A percentile compares a stretch with the other conserved stretches of the same genome.
Evolutionary conservation across 2,797 vertebrate species (phyloP).

Genomic region (Phrynocephalus vlangalii): DNA sequence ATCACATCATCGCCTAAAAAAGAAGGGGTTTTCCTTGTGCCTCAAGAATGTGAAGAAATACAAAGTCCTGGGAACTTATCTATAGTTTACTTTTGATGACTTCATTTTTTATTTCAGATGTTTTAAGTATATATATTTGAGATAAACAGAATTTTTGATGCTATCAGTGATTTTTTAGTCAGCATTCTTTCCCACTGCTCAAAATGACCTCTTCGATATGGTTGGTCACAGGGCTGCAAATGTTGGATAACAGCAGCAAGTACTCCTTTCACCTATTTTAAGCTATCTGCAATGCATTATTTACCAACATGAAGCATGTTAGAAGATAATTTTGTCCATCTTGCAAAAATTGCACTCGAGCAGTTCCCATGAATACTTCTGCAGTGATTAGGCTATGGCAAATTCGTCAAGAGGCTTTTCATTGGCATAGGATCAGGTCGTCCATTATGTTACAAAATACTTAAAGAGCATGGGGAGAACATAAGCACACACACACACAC

Average conservation of each 20-base stretch:
- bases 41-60: neutral
- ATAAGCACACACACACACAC: slow-evolving; percentile 8
- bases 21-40: neutral
- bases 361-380: slow-evolving; percentile 3
- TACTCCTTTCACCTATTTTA: slow-evolving; percentile 26
- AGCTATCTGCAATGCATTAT: slow-evolving; percentile 33
- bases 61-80: neutral
- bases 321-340: slow-evolving; percentile 19
- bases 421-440: slow-evolving; percentile 24
- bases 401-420: slow-evolving; percentile 18
- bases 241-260: neutral
- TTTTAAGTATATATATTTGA: neutral
- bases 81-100: neutral
- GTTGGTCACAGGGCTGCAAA: slow-evolving; percentile 8
- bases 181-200: neutral
- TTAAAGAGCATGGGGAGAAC: slow-evolving; percentile 4
- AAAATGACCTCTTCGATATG: neutral
- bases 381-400: neutral
- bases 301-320: slow-evolving; percentile 22
- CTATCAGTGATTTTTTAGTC: neutral
- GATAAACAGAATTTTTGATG: neutral
- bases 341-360: slow-evolving; percentile 10
- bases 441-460: slow-evolving; percentile 35
- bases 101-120: neutral
- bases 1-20: neutral